A percentile compares a stretch with the other conserved stretches of the same genome.
Conservation (phyloP, 2,113 vertebrate species). For the Pantherophis guttatus region DNA sequence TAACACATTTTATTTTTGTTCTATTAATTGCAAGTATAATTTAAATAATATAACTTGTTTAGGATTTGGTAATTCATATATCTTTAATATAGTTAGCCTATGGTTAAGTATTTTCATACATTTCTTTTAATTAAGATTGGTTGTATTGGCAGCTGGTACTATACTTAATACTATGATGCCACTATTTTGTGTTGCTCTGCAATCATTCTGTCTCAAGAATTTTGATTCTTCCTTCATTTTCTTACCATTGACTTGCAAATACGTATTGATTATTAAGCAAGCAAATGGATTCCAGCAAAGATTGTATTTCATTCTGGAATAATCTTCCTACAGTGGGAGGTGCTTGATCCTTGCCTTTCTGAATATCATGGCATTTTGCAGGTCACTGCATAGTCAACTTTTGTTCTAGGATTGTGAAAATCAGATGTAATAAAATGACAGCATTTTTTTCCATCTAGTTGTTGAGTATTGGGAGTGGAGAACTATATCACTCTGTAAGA, state of each 20-base stretch:
- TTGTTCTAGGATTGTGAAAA: neutral
- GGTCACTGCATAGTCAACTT: neutral
- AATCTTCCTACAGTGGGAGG: rapidly evolving
- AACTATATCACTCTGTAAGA: neutral
- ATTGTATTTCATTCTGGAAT: neutral
- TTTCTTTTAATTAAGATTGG: conserved; percentile 1
- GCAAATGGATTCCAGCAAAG: neutral
- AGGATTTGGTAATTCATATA: neutral
- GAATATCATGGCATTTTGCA: neutral
- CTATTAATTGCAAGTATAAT: conserved; percentile 7
- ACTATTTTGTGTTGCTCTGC: neutral
- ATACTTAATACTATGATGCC: neutral
- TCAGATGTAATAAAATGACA: neutral
- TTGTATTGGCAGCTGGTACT: neutral
- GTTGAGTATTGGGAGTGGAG: neutral
- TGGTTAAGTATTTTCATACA: neutral
- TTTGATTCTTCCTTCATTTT: neutral
- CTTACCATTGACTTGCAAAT: neutral
- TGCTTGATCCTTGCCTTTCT: neutral
- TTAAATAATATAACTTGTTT: neutral
- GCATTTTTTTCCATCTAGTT: neutral
- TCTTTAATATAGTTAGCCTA: neutral
- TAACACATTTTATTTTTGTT: neutral
- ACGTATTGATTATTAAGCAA: conserved; percentile 21
- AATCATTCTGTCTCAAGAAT: neutral